Conservation (phyloP, 64 coral and sea anemone species). For the Montipora efflorescens region DNA sequence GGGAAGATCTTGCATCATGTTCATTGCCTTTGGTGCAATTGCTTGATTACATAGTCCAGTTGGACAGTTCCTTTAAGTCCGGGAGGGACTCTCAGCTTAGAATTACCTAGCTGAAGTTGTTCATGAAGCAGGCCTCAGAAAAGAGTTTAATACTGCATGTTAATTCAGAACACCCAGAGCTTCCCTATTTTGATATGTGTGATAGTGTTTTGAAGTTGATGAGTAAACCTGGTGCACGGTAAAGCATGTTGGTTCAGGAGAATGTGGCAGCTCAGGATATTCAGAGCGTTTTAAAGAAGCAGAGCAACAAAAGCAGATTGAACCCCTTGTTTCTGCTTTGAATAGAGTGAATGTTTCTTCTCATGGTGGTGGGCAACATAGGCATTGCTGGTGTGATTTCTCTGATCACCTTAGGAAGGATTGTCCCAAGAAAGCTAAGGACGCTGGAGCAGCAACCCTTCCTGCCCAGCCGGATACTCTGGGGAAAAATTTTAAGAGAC, state of each 20-base stretch:
- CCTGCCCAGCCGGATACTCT: conserved; percentile 21
- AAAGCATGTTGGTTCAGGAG: conserved; percentile 43
- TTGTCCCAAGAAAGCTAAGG: conserved; percentile 25
- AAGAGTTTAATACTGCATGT: conserved; percentile 13
- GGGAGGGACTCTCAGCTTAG: conserved; percentile 53
- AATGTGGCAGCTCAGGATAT: conserved; percentile 29
- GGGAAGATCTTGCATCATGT: conserved; percentile 65
- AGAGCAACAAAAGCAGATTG: conserved; percentile 77
- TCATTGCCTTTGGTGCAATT: conserved; percentile 44
- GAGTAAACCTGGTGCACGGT: neutral
- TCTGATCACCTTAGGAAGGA: conserved; percentile 26
- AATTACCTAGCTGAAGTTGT: conserved; percentile 57
- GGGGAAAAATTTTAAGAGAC: conserved; percentile 60
- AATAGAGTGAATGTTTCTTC: neutral
- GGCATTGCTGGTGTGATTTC: conserved; percentile 45
- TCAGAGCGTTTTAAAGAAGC: conserved; percentile 59
- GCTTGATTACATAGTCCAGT: conserved; percentile 47
- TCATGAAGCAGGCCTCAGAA: conserved; percentile 40
- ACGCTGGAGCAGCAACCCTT: neutral
- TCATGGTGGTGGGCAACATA: neutral
- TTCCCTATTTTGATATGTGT: conserved; percentile 62
- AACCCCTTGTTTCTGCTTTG: conserved; percentile 59
- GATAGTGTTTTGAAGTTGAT: conserved; percentile 70
- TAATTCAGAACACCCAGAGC: conserved; percentile 68
- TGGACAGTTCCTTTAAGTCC: conserved; percentile 27